These are phyloP conservation scores for Hydropsyche tenuis DNA, from an alignment of 1,140 invertebrate species.

Conservation along the genomic window DNA sequence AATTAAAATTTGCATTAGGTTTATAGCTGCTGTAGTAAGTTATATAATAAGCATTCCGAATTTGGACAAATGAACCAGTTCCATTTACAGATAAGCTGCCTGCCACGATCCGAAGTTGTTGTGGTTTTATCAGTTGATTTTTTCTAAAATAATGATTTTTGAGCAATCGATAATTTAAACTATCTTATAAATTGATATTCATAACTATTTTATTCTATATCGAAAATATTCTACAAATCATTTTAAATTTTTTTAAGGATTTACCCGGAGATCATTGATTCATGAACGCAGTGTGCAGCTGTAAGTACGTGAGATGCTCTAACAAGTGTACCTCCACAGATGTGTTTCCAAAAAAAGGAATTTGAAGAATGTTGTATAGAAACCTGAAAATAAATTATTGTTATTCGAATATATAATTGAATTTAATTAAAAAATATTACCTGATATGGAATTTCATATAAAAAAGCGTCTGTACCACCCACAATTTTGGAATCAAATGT, in stretches of 20 bases:
- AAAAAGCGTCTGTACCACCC: slow-evolving; percentile 55
- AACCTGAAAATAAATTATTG: no score
- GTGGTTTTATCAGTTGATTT: no score
- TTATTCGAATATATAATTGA: no score
- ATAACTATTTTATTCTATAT: background rate
- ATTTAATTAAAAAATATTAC: slow-evolving; percentile 36
- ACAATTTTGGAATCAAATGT: slow-evolving; percentile 51
- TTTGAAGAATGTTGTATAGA: background rate
- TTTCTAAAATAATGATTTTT: background rate
- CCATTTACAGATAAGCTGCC: background rate
- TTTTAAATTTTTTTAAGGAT: no score
- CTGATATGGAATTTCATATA: slow-evolving; percentile 61
- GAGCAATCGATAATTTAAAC: background rate
- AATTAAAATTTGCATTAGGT: background rate
- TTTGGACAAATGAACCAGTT: background rate
- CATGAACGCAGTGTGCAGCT: slow-evolving; percentile 32
- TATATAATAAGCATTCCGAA: background rate
- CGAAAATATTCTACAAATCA: background rate
- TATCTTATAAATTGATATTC: background rate
- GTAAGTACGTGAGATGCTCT: background rate
- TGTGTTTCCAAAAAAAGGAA: background rate
- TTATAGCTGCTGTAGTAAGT: background rate
- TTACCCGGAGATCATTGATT: no score
- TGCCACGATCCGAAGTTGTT: background rate
- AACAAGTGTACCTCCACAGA: slow-evolving; percentile 18